Percentiles rank a stretch among this genome's conserved stretches.
Evolutionary conservation across 2,113 vertebrate genomes (phyloP).

Genomic region (Nycticryphes semicollaris): DNA sequence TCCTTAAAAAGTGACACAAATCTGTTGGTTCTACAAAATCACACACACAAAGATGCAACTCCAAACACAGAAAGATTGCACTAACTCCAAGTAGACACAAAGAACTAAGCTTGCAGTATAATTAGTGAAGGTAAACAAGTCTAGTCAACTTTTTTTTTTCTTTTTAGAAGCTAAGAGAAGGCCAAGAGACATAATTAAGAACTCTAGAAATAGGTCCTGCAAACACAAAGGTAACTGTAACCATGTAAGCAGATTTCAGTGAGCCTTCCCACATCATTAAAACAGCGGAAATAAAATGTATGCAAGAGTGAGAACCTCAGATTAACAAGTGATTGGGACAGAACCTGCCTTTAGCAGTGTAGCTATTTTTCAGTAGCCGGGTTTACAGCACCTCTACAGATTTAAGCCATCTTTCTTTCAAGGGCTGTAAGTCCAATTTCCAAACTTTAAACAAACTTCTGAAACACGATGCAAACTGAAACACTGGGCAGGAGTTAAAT

Average conservation of each 20-base stretch:
- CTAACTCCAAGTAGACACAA: background rate
- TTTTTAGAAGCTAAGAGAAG: background rate
- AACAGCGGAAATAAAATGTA: background rate
- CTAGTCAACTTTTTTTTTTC: background rate
- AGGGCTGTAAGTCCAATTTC: background rate
- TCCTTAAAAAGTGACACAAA: background rate
- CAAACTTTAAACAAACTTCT: background rate
- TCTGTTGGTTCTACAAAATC: background rate
- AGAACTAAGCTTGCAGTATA: background rate
- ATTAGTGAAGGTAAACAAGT: background rate
- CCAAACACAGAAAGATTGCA: background rate
- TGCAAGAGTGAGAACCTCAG: background rate
- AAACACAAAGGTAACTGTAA: conserved; percentile 21
- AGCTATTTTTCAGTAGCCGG: background rate
- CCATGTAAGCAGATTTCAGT: background rate
- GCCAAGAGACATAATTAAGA: background rate
- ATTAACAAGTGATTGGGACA: background rate
- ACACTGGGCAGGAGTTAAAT: background rate
- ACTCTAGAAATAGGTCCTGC: background rate
- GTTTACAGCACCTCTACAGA: background rate
- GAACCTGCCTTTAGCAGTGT: background rate
- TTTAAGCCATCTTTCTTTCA: background rate
- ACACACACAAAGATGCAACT: background rate
- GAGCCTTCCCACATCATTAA: background rate
- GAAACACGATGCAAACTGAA: fast-evolving